A percentile compares a stretch with the other conserved stretches of the same genome.
These are phyloP conservation scores for Syngnathus typhle DNA, from an alignment of 2,113 vertebrate genomes.

Conservation along the genomic window DNA sequence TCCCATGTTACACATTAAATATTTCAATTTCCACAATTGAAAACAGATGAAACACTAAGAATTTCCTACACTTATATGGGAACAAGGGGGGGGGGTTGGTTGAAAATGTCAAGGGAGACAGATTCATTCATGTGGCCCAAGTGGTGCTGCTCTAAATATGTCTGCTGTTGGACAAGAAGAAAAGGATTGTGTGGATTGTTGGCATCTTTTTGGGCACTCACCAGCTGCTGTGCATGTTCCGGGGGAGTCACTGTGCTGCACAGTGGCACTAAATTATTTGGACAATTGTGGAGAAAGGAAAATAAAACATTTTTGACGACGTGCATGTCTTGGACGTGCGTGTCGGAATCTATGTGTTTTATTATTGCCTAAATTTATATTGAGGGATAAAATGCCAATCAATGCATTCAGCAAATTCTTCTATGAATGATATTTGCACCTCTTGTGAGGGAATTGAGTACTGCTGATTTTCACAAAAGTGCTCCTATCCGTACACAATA, in stretches of 20 bases:
- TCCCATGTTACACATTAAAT: conserved; percentile 44
- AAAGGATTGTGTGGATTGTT: conserved; percentile 66
- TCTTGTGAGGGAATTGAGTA: background rate
- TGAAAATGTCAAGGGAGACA: conserved; percentile 38
- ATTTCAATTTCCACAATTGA: conserved; percentile 51
- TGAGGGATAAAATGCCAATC: background rate
- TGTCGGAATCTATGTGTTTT: background rate
- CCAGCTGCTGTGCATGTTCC: conserved; percentile 58
- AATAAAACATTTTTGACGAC: conserved; percentile 16
- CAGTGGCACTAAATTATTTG: conserved; percentile 34
- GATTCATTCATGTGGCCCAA: conserved; percentile 56
- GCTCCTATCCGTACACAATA: background rate
- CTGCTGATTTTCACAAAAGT: background rate
- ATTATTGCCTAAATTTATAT: background rate
- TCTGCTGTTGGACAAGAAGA: conserved; percentile 49
- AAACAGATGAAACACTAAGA: conserved; percentile 48
- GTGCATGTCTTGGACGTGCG: conserved; percentile 7
- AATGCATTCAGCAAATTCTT: background rate
- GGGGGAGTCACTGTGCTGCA: conserved; percentile 14
- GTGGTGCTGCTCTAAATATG: conserved; percentile 56
- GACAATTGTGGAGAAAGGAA: conserved; percentile 45
- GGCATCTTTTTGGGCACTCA: conserved; percentile 45
- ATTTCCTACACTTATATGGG: background rate
- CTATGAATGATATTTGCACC: background rate
- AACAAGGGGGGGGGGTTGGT: background rate